Base-by-base conservation (phyloP, 2,888 invertebrate genomes). In the Pristionchus maxplancki region DNA sequence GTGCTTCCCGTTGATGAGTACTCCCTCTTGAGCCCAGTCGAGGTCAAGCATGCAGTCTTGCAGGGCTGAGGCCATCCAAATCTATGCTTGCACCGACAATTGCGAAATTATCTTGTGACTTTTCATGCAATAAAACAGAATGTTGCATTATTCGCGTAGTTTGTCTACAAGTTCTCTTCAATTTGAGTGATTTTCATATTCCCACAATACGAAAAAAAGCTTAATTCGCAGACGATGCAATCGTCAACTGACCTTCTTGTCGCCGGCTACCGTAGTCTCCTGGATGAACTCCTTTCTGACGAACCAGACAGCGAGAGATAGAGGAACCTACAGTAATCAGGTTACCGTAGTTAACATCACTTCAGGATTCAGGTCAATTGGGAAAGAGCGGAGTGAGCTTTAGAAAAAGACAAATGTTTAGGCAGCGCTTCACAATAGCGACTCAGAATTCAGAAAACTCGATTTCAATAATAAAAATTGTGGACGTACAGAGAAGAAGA, bases 191-290 rank as follows among this genome's bases (percentile, higher is more conserved):
- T 58, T 58, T 58, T 58, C 24, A 58, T 6, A 24, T 24, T 50
- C 13, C 50, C 20, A n/a, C 17, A 71, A 67, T 1, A 34, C 15
- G 71, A 37, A 20, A 0, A 31, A 34, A 2, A 5, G 11, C 4
- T 24, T 13, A 40, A 78, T 37, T 78, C n/a, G 78, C 8, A 78
- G 28, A 44, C n/a, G n/a, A n/a, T n/a, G n/a, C n/a, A n/a, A 53
- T 48, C 28, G 34, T 15, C 2, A 48, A 48, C 81, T 62, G 87
- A 92, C 92, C 90, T 91, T 91, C 90, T 91, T 89, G 89, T 91
- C 93, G 74, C 94, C 94, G 89, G 92, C 94, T 89, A 94, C 93
- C 62, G 91, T 90, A 71, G 91, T 93, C 90, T 94, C 94, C 91
- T 91, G 91, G 90, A 92, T 91, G 87, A 93, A 90, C 89, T 93